Evolutionary conservation across 2,888 invertebrate species (phyloP).

Genomic region (Lumbricus terrestris): DNA sequence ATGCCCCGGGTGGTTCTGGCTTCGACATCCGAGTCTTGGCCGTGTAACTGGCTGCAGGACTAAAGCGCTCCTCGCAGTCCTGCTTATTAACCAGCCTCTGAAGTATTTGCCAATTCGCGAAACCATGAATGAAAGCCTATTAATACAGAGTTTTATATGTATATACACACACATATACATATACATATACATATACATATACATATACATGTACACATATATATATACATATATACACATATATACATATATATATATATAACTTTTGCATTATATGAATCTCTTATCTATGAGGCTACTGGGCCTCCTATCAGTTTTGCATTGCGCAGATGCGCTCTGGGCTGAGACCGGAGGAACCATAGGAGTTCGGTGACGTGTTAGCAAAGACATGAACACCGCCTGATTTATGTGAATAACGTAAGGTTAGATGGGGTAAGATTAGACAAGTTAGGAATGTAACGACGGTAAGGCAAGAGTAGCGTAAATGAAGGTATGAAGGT

Average conservation of each 20-base stretch:
- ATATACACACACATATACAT: too few relatives aligned
- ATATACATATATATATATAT: too few relatives aligned
- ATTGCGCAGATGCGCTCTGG: neutral
- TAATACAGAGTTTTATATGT: neutral
- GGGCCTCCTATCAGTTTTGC: neutral
- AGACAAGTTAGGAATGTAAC: neutral
- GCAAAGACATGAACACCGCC: neutral
- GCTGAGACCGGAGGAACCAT: neutral
- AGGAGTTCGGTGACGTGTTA: neutral
- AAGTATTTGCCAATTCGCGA: neutral
- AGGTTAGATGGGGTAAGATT: neutral
- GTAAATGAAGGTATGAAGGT: too few relatives aligned
- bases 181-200: too few relatives aligned
- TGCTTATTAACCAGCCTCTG: neutral
- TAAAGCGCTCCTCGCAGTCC: neutral
- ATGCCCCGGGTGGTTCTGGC: neutral
- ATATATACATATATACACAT: too few relatives aligned
- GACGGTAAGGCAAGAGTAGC: too few relatives aligned
- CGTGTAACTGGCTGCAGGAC: neutral
- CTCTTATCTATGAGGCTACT: neutral
- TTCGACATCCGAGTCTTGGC: neutral
- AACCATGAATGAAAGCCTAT: neutral
- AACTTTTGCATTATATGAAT: neutral
- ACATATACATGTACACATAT: too few relatives aligned
- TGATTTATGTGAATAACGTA: neutral